phyloP scores from a whole-genome alignment of 2,113 vertebrate genomes.

The Microcebus tavaratra region DNA sequence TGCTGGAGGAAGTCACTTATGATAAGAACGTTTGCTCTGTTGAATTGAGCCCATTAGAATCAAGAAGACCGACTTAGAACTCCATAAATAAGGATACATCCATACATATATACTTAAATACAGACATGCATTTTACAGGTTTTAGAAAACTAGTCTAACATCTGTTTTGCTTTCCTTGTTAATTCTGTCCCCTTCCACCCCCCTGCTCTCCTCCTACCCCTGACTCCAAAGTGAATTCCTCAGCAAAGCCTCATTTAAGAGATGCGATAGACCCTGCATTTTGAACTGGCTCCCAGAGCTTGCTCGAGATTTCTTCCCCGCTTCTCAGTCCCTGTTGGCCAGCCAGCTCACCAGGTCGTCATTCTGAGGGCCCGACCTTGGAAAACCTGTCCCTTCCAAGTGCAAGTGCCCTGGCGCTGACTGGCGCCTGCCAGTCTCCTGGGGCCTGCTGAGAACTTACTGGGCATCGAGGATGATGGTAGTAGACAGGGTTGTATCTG shows the following conservation, averaged over 20 bases:
- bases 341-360: neutral
- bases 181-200: constrained; percentile 49
- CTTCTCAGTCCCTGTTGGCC: too few species aligned
- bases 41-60: constrained; percentile 5
- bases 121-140: constrained; percentile 62
- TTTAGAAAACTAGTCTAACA: constrained; percentile 62
- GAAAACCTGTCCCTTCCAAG: neutral
- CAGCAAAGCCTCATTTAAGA: constrained; percentile 65
- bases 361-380: neutral
- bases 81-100: neutral
- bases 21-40: neutral
- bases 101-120: neutral
- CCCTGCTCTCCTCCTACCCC: neutral
- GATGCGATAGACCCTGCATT: neutral
- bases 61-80: neutral
- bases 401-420: neutral
- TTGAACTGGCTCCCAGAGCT: constrained; percentile 4
- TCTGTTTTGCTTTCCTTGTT: constrained; percentile 78
- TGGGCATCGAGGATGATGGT: too few species aligned
- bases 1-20: constrained; percentile 1
- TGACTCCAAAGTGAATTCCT: constrained; percentile 62
- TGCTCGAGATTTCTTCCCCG: neutral
- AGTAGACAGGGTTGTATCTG: neutral
- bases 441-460: neutral
- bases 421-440: neutral